Percentiles rank a stretch among this genome's conserved stretches.
These are phyloP conservation scores for Vipera ursinii DNA, from an alignment of 2,797 vertebrate species.

Conservation along the genomic window DNA sequence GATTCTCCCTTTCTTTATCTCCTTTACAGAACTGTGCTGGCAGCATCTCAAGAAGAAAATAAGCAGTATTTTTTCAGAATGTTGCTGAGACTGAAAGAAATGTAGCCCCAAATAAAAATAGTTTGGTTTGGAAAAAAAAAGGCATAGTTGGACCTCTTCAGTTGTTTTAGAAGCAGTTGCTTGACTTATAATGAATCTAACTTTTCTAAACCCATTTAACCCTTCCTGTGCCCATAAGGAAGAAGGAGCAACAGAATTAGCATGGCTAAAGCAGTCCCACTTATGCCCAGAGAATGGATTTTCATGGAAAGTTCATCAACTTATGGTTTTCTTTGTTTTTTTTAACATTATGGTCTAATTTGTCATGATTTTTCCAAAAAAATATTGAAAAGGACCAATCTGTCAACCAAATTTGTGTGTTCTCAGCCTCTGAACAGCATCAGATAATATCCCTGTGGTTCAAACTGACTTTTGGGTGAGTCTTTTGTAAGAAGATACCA, in stretches of 20 bases:
- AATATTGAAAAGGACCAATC: not conserved
- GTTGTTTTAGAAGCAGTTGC: not conserved
- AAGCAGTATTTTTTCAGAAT: not conserved
- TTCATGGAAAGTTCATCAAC: not conserved
- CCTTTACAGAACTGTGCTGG: not conserved
- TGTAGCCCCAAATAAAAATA: not conserved
- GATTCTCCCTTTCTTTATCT: not conserved
- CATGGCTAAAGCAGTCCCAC: not conserved
- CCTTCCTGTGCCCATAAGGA: not conserved
- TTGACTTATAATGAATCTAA: not conserved
- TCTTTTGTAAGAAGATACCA: too few relatives aligned
- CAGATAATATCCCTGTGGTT: too few relatives aligned
- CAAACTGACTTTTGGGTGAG: too few relatives aligned
- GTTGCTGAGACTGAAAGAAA: not conserved
- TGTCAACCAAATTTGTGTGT: not conserved
- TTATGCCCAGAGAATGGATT: not conserved
- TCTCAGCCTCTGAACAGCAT: not conserved
- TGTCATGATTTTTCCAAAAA: not conserved
- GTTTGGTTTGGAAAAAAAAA: not conserved
- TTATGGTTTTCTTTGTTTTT: not conserved
- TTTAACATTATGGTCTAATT: not conserved
- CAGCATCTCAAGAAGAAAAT: not conserved
- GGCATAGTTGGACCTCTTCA: not conserved
- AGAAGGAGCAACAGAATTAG: not conserved
- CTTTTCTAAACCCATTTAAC: not conserved